Conservation (phyloP, 1,140 invertebrate species). For the Gonioctena quinquepunctata region DNA sequence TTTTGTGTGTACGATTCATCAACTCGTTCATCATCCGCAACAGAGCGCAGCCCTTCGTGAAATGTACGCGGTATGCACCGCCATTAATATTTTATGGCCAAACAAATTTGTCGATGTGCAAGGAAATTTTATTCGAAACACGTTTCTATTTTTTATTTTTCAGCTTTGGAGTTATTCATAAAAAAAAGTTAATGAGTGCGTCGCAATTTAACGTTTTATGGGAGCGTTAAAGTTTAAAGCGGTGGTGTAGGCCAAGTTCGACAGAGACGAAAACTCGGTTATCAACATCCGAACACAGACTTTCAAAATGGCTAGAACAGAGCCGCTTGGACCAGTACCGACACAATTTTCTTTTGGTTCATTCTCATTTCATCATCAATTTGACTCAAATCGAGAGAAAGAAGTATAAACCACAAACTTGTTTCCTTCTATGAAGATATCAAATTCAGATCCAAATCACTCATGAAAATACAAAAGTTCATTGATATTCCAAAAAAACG, state of each 20-base stretch:
- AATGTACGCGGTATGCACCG: constrained; percentile 1
- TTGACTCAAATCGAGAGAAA: no score
- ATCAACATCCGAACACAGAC: no score
- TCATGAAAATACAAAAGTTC: no score
- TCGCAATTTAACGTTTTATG: not conserved
- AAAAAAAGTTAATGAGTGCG: not conserved
- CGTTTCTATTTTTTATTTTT: not conserved
- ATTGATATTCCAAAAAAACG: no score
- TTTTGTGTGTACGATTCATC: not conserved
- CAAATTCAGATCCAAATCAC: no score
- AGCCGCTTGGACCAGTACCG: no score
- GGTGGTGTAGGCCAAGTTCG: not conserved
- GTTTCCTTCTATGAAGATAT: no score
- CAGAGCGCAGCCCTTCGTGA: not conserved
- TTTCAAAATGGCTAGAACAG: no score
- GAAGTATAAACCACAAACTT: no score
- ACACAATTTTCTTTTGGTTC: no score
- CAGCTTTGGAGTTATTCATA: not conserved
- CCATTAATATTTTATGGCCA: constrained; percentile 10
- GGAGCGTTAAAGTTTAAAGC: not conserved
- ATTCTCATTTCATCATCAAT: no score
- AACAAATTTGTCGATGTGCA: not conserved
- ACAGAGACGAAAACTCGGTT: no score
- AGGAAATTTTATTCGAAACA: constrained; percentile 15
- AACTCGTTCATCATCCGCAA: constrained; percentile 1